Conservation (phyloP, 1,140 invertebrate species). For the Drosophila lini region DNA sequence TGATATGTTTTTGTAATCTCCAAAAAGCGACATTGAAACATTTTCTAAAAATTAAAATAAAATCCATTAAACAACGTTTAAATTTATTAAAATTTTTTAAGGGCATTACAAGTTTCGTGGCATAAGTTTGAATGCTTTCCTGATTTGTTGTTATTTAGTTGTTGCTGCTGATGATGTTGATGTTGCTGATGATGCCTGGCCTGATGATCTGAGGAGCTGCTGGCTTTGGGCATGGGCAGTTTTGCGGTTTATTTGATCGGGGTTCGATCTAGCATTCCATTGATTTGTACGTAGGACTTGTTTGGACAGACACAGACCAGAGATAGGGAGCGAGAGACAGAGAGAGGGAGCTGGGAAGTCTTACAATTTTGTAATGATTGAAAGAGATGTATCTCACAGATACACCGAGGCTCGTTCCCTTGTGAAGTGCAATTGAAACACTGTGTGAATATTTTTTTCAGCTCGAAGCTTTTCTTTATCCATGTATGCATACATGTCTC, state of each 20-base stretch:
- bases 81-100: background rate
- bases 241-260: conserved; percentile 78
- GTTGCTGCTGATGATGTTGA: conserved; percentile 20
- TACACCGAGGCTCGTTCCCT: conserved; percentile 35
- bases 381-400: conserved; percentile 29
- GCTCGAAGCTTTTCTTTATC: conserved; percentile 26
- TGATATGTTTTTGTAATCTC: background rate
- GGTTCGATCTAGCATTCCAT: conserved; percentile 68
- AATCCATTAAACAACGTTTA: too few relatives aligned
- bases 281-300: conserved; percentile 66
- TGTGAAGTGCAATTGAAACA: conserved; percentile 65
- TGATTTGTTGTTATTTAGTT: conserved; percentile 11
- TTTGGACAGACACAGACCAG: conserved; percentile 7
- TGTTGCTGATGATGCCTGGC: conserved; percentile 32
- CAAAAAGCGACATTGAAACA: background rate
- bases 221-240: conserved; percentile 50
- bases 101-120: background rate
- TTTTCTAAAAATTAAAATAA: background rate
- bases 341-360: conserved; percentile 40
- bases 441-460: conserved; percentile 38
- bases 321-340: conserved; percentile 7
- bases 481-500: conserved; percentile 9
- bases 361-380: conserved; percentile 62
- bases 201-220: conserved; percentile 32
- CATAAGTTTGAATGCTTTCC: background rate